Percentiles rank a stretch among this genome's conserved stretches.
Conservation (phyloP, 2,888 invertebrate species). For the Chouioia cunea region DNA sequence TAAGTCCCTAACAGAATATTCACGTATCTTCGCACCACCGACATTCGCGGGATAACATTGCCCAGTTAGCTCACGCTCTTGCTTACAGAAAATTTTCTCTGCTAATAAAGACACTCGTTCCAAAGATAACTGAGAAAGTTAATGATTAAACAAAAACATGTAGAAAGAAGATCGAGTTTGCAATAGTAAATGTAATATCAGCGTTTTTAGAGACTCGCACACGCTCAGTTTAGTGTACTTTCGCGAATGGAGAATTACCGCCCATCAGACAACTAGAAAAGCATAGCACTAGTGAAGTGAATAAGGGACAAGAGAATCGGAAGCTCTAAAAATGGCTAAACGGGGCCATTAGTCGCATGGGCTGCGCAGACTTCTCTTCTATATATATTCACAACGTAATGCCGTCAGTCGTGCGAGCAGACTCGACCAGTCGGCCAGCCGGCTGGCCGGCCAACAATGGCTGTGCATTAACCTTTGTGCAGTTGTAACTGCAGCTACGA, state of each 20-base stretch:
- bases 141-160: no score
- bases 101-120: no score
- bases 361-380: conserved; percentile 3
- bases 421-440: background rate
- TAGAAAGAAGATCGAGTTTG: no score
- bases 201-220: no score
- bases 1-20: conserved; percentile 34
- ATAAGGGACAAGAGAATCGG: conserved; percentile 30
- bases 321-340: conserved; percentile 46
- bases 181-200: no score
- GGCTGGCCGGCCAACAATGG: conserved; percentile 60
- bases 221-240: no score
- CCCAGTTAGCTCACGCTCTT: no score
- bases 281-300: no score
- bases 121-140: no score
- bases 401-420: conserved; percentile 47
- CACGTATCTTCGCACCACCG: conserved; percentile 9
- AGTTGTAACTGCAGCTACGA: conserved; percentile 67
- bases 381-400: conserved; percentile 20
- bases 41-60: background rate
- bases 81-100: no score
- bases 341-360: conserved; percentile 45
- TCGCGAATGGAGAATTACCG: no score
- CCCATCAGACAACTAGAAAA: no score
- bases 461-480: conserved; percentile 68